phyloP scores from a whole-genome alignment of 2,113 vertebrate species.

The Rhinoptilus africanus region DNA sequence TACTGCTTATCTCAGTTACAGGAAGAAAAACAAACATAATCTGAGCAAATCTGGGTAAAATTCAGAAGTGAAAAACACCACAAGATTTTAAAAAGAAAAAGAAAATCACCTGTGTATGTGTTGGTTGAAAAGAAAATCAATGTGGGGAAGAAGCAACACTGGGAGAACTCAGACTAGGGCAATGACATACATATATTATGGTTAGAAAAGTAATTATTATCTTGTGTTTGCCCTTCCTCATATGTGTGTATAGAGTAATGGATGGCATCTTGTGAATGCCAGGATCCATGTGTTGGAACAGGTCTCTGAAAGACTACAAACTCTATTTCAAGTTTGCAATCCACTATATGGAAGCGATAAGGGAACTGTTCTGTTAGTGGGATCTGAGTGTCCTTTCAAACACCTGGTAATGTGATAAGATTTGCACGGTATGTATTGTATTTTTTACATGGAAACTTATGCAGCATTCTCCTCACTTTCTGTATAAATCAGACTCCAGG shows the following conservation, averaged over 20 bases:
- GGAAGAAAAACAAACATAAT: background rate
- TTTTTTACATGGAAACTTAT: background rate
- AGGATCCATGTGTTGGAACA: background rate
- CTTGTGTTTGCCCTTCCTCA: accelerated
- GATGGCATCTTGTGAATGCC: background rate
- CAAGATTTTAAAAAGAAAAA: background rate
- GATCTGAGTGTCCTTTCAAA: background rate
- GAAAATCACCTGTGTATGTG: background rate
- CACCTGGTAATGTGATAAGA: background rate
- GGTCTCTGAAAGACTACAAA: background rate
- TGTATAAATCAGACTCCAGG: background rate
- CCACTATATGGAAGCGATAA: background rate
- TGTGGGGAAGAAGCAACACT: background rate
- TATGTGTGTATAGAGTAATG: background rate
- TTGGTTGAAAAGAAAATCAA: background rate
- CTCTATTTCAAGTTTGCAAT: background rate
- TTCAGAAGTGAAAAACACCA: background rate
- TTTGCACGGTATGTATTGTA: background rate
- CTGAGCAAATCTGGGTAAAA: background rate
- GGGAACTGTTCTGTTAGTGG: background rate
- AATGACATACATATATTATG: background rate
- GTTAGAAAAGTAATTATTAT: background rate
- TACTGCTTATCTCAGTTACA: background rate
- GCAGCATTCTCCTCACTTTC: background rate
- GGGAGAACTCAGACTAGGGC: background rate